Base-by-base conservation (phyloP, 2,797 vertebrate species). In the Microchirus variegatus region DNA sequence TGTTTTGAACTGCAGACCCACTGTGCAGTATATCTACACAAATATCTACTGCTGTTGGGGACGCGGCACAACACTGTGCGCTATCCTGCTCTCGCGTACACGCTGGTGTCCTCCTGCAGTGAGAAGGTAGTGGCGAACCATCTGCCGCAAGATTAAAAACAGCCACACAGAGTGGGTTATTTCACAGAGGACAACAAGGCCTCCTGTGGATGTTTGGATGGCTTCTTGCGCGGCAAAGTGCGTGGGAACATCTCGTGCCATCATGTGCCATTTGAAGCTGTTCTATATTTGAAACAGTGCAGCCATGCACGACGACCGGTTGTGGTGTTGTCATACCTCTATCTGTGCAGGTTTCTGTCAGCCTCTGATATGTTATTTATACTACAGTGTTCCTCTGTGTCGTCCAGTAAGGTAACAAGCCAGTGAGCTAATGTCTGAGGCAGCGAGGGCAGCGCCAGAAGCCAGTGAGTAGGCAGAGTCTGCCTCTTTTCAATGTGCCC, bases 401-500 rank as follows among this genome's bases (percentile, higher is more conserved):
- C 38, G 26, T 55, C 59, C 59, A 53, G 50, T 16, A 22, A 53
- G 54, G 53, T 41, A 53, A 48, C 40, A 16, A 67, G 77, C 75
- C 67, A 75, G 70, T 89, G 84, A 89, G 83, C 83, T 86, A 52
- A 87, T 58, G 76, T 84, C 81, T 81, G 71, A 70, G 66, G 77
- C 57, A 53, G 53, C 2, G 0, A 15, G 7, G 66, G 69, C 56
- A 77, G 74, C 58, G 74, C 35, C 67, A 56, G 53, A 72, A 40
- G 22, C 18, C 59, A 70, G 63, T 9, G 10, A 63, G 75, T n/a
- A 13, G 40, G 40, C 64, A 60, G 60, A 72, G 75, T 74, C 58
- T 6, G 19, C 75, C 75, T 69, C 79, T 63, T 80, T 78, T 93
- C 86, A 93, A 93, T 91, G 92, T 50, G 59, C 64, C 88, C 84